A percentile compares a stretch with the other conserved stretches of the same genome.
Evolutionary conservation across 2,113 vertebrate genomes (phyloP).

Genomic region (Capricornis sumatraensis): DNA sequence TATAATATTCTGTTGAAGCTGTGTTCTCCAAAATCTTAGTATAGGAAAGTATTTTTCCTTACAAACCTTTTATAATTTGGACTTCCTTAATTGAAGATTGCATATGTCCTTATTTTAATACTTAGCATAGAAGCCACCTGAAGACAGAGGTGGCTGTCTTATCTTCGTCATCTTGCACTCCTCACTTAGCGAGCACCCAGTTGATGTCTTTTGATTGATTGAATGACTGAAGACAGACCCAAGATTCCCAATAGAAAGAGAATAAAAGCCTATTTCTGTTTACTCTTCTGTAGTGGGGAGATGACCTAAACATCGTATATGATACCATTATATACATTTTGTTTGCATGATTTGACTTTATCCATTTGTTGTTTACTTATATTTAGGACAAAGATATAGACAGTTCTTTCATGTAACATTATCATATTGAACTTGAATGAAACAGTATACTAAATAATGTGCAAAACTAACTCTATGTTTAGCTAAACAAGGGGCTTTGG

Average conservation of each 20-base stretch:
- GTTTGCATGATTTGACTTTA: background rate
- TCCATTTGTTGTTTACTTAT: conserved; percentile 27
- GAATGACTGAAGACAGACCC: background rate
- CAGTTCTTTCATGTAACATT: background rate
- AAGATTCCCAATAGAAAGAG: background rate
- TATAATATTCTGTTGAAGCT: background rate
- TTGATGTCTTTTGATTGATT: background rate
- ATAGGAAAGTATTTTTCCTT: background rate
- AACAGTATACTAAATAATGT: background rate
- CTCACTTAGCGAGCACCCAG: background rate
- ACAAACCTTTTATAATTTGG: background rate
- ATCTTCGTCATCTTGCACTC: background rate
- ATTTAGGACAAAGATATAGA: background rate
- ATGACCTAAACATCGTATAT: background rate
- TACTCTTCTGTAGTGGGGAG: background rate
- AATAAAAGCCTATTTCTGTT: background rate
- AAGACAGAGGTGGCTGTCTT: background rate
- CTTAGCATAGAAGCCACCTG: background rate
- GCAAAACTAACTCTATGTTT: background rate
- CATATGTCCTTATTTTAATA: background rate
- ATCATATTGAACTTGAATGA: background rate
- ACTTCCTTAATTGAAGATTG: background rate
- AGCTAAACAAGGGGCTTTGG: background rate
- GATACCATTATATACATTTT: background rate
- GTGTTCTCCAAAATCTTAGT: background rate